These are phyloP conservation scores for Chionodraco myersi DNA, from an alignment of 2,113 vertebrate genomes.

Conservation along the genomic window DNA sequence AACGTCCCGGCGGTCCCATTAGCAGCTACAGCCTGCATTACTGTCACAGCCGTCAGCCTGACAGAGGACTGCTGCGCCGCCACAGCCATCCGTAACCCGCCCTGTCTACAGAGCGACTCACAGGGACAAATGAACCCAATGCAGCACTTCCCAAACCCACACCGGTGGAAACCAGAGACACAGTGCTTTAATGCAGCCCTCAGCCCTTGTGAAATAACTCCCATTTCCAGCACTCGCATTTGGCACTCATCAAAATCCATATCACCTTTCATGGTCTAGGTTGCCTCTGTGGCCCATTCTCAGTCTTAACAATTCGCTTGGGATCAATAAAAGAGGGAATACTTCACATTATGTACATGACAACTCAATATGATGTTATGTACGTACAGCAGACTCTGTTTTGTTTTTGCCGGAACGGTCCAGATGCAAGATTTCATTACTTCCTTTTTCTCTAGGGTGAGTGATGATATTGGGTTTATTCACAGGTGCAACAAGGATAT, in stretches of 20 bases:
- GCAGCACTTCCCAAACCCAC: conserved; percentile 66
- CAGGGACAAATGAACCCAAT: conserved; percentile 67
- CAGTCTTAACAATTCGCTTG: conserved; percentile 59
- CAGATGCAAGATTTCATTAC: conserved; percentile 72
- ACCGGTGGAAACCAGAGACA: conserved; percentile 66
- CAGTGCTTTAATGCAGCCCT: conserved; percentile 56
- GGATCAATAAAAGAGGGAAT: conserved; percentile 61
- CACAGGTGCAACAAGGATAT: conserved; percentile 68
- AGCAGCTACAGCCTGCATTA: conserved; percentile 77
- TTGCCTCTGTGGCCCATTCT: conserved; percentile 56
- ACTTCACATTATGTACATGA: conserved; percentile 74
- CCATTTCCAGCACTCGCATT: conserved; percentile 72
- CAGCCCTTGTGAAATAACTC: conserved; percentile 69
- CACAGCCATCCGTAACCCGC: conserved; percentile 63
- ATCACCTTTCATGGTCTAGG: conserved; percentile 62
- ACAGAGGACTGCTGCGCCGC: conserved; percentile 59
- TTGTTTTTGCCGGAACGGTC: conserved; percentile 55
- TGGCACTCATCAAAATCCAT: conserved; percentile 77
- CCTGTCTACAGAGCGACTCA: conserved; percentile 43
- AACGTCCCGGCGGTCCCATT: conserved; percentile 81
- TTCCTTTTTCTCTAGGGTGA: conserved; percentile 63
- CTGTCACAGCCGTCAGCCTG: conserved; percentile 69
- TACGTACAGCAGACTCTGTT: conserved; percentile 19
- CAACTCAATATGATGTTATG: conserved; percentile 60
- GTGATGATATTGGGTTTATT: conserved; percentile 66